phyloP scores from a whole-genome alignment of 2,888 invertebrate genomes.

The Cheilosia pagana region DNA sequence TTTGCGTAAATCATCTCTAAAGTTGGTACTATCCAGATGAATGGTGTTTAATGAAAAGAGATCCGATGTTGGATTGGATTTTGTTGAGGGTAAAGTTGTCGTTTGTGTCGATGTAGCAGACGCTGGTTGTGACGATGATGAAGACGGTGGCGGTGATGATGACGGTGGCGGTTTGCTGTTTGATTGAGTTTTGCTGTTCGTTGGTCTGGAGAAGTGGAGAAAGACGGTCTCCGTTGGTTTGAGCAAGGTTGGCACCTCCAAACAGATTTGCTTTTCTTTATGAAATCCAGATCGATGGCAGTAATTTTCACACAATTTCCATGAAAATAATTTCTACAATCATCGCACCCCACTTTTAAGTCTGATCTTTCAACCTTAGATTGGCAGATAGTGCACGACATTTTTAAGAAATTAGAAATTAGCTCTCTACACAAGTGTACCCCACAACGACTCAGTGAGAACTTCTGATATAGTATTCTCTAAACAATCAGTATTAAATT shows the following conservation, averaged over 20 bases:
- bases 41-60: background rate
- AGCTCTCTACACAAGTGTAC: too few species aligned
- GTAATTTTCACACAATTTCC: background rate
- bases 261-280: conserved; percentile 16
- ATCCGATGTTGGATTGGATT: conserved; percentile 13
- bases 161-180: conserved; percentile 4
- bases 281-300: conserved; percentile 23
- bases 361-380: conserved; percentile 17
- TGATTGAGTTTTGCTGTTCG: conserved; percentile 9
- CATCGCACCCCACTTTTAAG: conserved; percentile 21
- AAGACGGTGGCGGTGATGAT: conserved; percentile 6
- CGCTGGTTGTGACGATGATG: background rate
- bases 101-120: conserved; percentile 2
- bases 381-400: conserved; percentile 5
- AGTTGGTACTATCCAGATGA: background rate
- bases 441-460: too few species aligned
- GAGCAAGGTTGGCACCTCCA: conserved; percentile 19
- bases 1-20: conserved; percentile 8
- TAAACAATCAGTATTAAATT: too few species aligned
- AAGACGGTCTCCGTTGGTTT: conserved; percentile 14
- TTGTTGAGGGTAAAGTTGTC: background rate
- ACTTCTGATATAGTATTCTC: too few species aligned
- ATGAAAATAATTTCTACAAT: conserved; percentile 5
- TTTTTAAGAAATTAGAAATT: too few species aligned
- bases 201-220: conserved; percentile 14